Evolutionary conservation across 2,113 vertebrate species (phyloP), one percentile per base, ranked within the genome.

Genomic region (Cryptoleucopteryx plumbea): DNA sequence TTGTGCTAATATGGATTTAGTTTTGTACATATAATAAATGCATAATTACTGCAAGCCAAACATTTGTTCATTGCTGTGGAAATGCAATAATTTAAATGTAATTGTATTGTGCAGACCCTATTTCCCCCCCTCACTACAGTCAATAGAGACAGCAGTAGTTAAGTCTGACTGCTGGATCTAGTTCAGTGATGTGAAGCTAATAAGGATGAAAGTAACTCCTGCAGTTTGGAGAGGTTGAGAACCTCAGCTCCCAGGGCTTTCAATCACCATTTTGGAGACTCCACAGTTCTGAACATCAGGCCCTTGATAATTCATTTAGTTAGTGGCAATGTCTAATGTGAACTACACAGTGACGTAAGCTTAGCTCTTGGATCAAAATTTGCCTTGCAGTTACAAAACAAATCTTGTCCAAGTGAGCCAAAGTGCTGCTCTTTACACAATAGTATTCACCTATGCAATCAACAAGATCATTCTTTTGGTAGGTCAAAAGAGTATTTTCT

Each of bases 1-100:
- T 84, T 94, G 23, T 91, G 62, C 23, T 82, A 52, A 95, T 82
- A 95, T 42, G 22, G 22, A 92, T 84, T 92, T 75, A 56, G 61
- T 50, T 84, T 66, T 96, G 77, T 85, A 82, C 77, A 75, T 73
- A 86, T 55, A 88, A 75, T 90, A 91, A 95, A 91, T 85, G 43
- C 8, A 62, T 86, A 91, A 94, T 96, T 96, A 93, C 61, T 84
- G 61, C 29, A 93, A 95, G 42, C 8, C 65, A 95, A 95, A 95
- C 6, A 93, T 87, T 96, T 95, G 63, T 50, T 92, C 80, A 78
- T 25, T 78, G 59, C 43, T 18, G 31, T 79, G 68, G 32, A 79
- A 91, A 67, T 61, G 72, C 29, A 86, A 78, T 81, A 85, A 81
- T 88, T 82, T 91, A 65, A 87, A 82, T 56, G 25, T 70, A 55